Base-by-base conservation (phyloP, 2,888 invertebrate genomes). In the Chymomyza amoena region DNA sequence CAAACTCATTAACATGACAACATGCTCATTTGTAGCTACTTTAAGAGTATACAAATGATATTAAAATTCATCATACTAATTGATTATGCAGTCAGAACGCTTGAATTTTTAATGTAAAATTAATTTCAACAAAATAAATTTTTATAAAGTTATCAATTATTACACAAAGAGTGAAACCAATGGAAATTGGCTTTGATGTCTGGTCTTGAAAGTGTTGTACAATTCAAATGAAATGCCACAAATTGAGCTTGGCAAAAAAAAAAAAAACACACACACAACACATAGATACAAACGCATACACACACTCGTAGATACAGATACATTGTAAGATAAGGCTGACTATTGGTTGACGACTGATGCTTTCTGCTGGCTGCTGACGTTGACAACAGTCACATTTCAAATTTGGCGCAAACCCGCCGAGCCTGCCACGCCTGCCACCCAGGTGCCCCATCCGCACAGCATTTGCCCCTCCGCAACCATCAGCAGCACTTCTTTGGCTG, bases 371-470 rank as follows among this genome's bases (percentile, higher is more conserved):
- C 52, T 64, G 63, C 51, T 45, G 63, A 51, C 50, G 52, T 16
- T 64, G 45, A 66, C 75, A 70, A 62, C 54, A 57, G 69, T 51
- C 16, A 13, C 39, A 70, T 36, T 72, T 69, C 69, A 67, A 25
- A 67, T 32, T 70, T 66, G 68, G 76, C 59, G 68, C 76, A 75
- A 78, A 78, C 72, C 61, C 66, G 63, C 52, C 18, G 51, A 2
- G 61, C 63, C n/a, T 16, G 52, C 52, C 18, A 54, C 3, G 61
- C 63, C n/a, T 16, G 52, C 52, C 52, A 54, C 52, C 52, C 52
- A 45, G 39, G 39, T 45, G 39, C 2, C 39, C 32, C 32, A 32
- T 7, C 6, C 1, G 32, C 32, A 6, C 32, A 25, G 25, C 4
- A 32, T 7, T 32, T 32, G 52, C 16, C 51, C n/a, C 51, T 6